Evolutionary conservation across 1,140 invertebrate species (phyloP).

Genomic region (Apolygus lucorum): DNA sequence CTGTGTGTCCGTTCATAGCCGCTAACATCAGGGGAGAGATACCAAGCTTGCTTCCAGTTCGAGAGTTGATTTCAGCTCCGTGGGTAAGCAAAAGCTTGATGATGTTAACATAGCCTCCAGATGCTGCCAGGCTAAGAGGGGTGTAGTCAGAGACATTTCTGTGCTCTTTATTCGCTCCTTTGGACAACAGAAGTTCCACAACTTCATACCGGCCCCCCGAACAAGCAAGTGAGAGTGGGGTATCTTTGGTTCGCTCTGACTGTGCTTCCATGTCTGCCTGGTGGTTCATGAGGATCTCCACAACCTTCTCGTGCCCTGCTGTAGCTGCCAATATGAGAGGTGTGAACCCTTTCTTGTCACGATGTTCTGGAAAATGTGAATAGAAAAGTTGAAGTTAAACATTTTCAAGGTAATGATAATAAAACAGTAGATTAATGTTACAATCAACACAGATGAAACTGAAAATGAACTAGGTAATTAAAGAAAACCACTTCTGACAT

Average conservation of each 20-base stretch:
- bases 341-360: constrained; percentile 98
- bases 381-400: no score
- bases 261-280: constrained; percentile 95
- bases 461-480: no score
- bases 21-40: constrained; percentile 99
- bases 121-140: constrained; percentile 92
- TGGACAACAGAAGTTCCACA: constrained; percentile 80
- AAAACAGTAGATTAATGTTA: no score
- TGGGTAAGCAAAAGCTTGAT: constrained; percentile 85
- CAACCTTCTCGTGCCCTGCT: constrained; percentile 89
- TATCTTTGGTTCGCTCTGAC: constrained; percentile 97
- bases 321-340: constrained; percentile 94
- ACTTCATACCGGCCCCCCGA: constrained; percentile 93
- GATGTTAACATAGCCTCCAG: constrained; percentile 97
- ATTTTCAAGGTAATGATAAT: no score
- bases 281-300: constrained; percentile 86
- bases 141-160: constrained; percentile 99
- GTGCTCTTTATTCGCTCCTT: constrained; percentile 92
- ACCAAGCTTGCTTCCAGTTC: constrained; percentile 92
- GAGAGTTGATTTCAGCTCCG: constrained; percentile 97
- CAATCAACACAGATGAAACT: no score
- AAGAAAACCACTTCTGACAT: no score
- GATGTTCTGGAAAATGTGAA: constrained; percentile 71
- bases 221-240: constrained; percentile 92
- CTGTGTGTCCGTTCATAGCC: constrained; percentile 98